Evolutionary conservation across 2,888 invertebrate species (phyloP).

Genomic region (Euspilapteryx auroguttella): DNA sequence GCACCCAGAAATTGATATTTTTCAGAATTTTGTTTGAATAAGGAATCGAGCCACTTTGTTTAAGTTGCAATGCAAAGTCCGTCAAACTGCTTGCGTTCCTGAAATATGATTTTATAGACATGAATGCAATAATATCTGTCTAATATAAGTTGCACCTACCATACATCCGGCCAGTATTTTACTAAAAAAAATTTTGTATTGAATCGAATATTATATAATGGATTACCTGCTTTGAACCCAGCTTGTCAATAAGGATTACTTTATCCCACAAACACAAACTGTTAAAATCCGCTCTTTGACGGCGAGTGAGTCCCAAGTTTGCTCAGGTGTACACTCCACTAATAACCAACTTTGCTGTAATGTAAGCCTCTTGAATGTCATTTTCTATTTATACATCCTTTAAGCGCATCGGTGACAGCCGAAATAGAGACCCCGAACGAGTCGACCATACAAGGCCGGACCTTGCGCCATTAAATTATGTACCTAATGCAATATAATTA

Average conservation of each 20-base stretch:
- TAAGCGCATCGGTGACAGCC: constrained; percentile 10
- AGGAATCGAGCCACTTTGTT: too few species aligned
- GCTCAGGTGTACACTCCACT: constrained; percentile 26
- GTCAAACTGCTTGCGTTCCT: too few species aligned
- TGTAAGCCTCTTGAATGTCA: constrained; percentile 8
- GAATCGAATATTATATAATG: too few species aligned
- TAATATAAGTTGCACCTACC: constrained; percentile 10
- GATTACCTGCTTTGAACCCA: constrained; percentile 46
- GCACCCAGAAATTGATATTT: too few species aligned
- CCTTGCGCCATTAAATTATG: too few species aligned
- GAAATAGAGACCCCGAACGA: constrained; percentile 7
- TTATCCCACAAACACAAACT: constrained; percentile 54
- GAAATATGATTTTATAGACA: too few species aligned
- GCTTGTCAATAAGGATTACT: constrained; percentile 46
- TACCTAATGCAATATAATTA: too few species aligned
- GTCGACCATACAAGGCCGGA: too few species aligned
- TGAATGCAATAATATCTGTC: too few species aligned
- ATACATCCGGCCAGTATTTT: constrained; percentile 27
- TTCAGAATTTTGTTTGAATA: too few species aligned
- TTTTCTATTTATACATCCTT: constrained; percentile 8
- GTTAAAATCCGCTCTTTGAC: constrained; percentile 51
- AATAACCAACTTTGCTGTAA: constrained; percentile 12
- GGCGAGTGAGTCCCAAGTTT: constrained; percentile 28
- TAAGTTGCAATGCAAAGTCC: too few species aligned
- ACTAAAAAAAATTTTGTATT: too few species aligned